Base-by-base conservation (phyloP, 1,140 invertebrate genomes). In the Metaphire vulgaris region DNA sequence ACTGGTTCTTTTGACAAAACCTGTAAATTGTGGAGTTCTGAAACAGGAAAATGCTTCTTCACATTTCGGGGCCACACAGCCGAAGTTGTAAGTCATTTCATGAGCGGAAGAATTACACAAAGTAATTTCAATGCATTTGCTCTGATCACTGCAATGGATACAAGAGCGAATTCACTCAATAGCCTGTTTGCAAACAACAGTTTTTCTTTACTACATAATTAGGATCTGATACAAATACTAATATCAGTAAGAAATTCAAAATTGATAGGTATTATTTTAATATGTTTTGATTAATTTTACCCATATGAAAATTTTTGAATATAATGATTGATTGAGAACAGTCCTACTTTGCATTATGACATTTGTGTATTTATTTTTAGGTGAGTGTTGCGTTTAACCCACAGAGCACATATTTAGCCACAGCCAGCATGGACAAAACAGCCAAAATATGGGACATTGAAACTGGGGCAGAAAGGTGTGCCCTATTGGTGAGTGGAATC, bases 1-100 rank as follows among this genome's bases (percentile, higher is more conserved):
- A 93, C 92, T 0, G 91, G 91, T 34, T 92, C 92, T 0, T 93
- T 93, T 83, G 92, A 93, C 83, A 92, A 91, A 83, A 92, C 91
- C 0, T 90, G 90, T 31, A 90, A 89, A 79, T 84, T 93, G 70
- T 93, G 92, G 92, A 88, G 88, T 75, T 85, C 89, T 0, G 87
- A 86, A 74, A 90, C 88, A 0, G 92, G 90, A 0, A 89, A 91
- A 72, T 92, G 90, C 81, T 85, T 90, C 31, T 85, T 89, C 74
- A 92, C 90, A 0, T 88, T 92, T 76, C 89, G 89, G 86, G 92
- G 92, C 0, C 92, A 93, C 81, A 86, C 87, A 0, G 91, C 89
- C 0, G 92, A 93, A 85, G 89, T 93, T 69, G 91, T 92, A 72
- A 89, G 89, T 28, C n/a, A n/a, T n/a, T n/a, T n/a, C n/a, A n/a